Evolutionary conservation across 2,113 vertebrate genomes (phyloP), one percentile per base, ranked within the genome.

Genomic region (Neofelis nebulosa): DNA sequence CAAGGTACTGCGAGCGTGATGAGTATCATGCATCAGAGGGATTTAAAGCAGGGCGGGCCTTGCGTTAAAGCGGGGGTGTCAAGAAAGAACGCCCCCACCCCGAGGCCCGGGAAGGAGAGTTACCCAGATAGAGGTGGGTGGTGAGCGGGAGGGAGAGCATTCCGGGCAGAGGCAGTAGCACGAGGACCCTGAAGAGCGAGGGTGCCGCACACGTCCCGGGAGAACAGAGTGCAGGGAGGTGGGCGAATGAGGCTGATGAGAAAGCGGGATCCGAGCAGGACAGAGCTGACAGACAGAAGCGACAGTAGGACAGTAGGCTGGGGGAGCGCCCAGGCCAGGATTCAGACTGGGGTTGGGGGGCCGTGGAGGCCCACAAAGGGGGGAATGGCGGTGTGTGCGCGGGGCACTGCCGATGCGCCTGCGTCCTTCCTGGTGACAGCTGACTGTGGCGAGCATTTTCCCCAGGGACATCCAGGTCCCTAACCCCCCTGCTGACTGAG

Each of bases 371-470:
- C 66, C 15, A 1, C 27, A 16, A 2, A 23, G 18, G 27, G 50
- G 10, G 1, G 6, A 21, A 33, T n/a, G 61, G 50, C 48, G 16
- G 1, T 3, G 84, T 38, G 11, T 1, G 10, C 8, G 27, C 31
- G 31, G 65, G 71, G 10, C 29, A 1, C 15, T 29, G 5, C 18
- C 71, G 55, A 9, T 19, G 57, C 16, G 25, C 11, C 7, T 33
- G 6, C 1, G 0, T 3, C 33, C 1, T 1, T 27, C 1, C 5
- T n/a, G 55, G 29, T 45, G 9, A 84, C 74, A 61, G 16, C 4
- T 5, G 8, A 29, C 31, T 4, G 5, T 6, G 23, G n/a, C 8
- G 19, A 4, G 16, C 2, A 0, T 29, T 31, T 36, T 27, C 23
- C 1, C 41, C n/a, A 10, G 13, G 19, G 2, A 25, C 16, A 0